Base-by-base conservation (phyloP, 30 jellyfish, hydroid and myxozoan species). In the Pelagia noctiluca region DNA sequence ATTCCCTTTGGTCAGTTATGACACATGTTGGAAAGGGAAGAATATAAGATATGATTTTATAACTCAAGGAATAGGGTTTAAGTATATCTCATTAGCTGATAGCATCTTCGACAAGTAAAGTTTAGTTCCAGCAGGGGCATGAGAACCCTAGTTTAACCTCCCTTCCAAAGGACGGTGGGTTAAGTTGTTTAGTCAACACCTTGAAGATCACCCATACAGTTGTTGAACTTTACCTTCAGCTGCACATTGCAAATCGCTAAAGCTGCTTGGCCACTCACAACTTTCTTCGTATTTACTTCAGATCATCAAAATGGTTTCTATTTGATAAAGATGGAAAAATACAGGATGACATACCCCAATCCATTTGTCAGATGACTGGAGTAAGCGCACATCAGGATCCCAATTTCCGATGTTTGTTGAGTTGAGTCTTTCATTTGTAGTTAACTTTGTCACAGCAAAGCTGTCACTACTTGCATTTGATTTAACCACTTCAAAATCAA, bases 311-410 rank as follows among this genome's bases (percentile, higher is more conserved):
- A n/a, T n/a, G n/a, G n/a, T n/a, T n/a, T n/a, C n/a, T n/a, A n/a
- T n/a, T n/a, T n/a, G n/a, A n/a, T n/a, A n/a, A n/a, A n/a, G n/a
- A n/a, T n/a, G n/a, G n/a, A n/a, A n/a, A n/a, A n/a, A 3, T 33
- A 67, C 3, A 2, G 18, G 16, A 33, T 2, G 13, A 50, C 96
- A 75, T 54, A 87, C 96, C 7, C 82, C 65, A 36, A 87, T 66
- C 96, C 96, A 87, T 28, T 71, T 78, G 29, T 77, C 85, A 11
- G 91, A 77, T 1, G 96, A 87, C 71, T 87, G 96, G 11, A 87
- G 88, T n/a, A 78, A 52, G 25, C 83, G 50, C n/a, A 70, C 62
- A 70, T 87, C 96, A n/a, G 91, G 91, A 24, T 78, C 96, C 96
- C 96, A 87, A 64, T 71, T 78, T 13, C 71, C 84, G 50, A 67